phyloP scores from a whole-genome alignment of 2,888 invertebrate genomes.

The Macrosiphum euphorbiae region DNA sequence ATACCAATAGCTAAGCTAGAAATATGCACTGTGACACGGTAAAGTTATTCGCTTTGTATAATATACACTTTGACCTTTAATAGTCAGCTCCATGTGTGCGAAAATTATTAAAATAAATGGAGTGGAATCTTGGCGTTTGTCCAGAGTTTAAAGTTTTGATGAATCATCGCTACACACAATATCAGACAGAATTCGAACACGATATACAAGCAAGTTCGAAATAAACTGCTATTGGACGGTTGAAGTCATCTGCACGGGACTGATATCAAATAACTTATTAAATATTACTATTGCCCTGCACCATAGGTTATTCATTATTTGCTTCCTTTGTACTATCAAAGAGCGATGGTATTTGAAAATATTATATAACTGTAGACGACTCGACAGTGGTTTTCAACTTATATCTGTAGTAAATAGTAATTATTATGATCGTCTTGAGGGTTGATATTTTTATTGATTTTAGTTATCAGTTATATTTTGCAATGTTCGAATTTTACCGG shows the following conservation, averaged over 20 bases:
- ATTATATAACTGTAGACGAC: neutral
- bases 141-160: neutral
- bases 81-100: neutral
- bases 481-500: neutral
- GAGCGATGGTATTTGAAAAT: neutral
- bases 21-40: neutral
- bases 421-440: neutral
- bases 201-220: neutral
- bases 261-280: neutral
- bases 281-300: neutral
- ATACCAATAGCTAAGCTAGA: neutral
- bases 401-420: neutral
- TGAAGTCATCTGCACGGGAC: neutral
- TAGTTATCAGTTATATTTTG: neutral
- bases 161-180: neutral
- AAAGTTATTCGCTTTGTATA: neutral
- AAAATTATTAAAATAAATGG: slow-evolving; percentile 38
- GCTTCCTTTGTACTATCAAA: neutral
- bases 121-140: slow-evolving; percentile 23
- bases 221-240: neutral
- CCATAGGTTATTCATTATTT: neutral
- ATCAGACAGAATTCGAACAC: neutral
- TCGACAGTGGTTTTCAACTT: neutral
- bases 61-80: neutral
- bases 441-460: neutral